Conservation (phyloP, 2,888 invertebrate species). For the Pollenia griseotomentosa region DNA sequence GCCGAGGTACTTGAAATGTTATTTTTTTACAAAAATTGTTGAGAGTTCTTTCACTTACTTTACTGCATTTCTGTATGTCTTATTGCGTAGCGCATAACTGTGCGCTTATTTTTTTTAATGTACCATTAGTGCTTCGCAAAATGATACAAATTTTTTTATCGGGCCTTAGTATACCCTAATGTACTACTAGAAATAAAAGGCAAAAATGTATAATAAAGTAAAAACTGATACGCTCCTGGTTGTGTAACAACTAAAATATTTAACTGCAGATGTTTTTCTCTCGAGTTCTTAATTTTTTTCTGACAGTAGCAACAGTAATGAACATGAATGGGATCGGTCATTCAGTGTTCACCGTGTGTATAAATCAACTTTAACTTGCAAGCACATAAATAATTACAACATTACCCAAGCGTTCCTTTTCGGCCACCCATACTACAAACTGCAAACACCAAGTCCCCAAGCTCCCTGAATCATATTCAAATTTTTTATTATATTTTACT, state of each 20-base stretch:
- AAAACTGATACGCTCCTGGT: slow-evolving; percentile 48
- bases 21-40: too few relatives aligned
- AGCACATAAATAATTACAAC: slow-evolving; percentile 66
- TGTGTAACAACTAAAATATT: slow-evolving; percentile 22
- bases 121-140: too few relatives aligned
- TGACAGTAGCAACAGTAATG: slow-evolving; percentile 53
- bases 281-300: slow-evolving; percentile 11
- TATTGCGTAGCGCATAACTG: too few relatives aligned
- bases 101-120: too few relatives aligned
- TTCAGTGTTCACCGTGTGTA: slow-evolving; percentile 52
- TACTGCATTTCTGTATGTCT: too few relatives aligned
- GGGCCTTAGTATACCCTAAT: too few relatives aligned
- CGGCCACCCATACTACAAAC: neutral
- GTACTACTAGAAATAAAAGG: too few relatives aligned
- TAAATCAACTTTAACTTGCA: slow-evolving; percentile 65
- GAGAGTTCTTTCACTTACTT: too few relatives aligned
- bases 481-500: slow-evolving; percentile 20
- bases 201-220: neutral
- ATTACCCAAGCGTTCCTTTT: slow-evolving; percentile 39
- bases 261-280: slow-evolving; percentile 48
- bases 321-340: slow-evolving; percentile 50
- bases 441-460: neutral
- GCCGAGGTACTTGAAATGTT: too few relatives aligned
- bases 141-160: too few relatives aligned
- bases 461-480: slow-evolving; percentile 12